These are phyloP conservation scores for Bothrops jararaca DNA, from an alignment of 2,113 vertebrate genomes.

Conservation along the genomic window DNA sequence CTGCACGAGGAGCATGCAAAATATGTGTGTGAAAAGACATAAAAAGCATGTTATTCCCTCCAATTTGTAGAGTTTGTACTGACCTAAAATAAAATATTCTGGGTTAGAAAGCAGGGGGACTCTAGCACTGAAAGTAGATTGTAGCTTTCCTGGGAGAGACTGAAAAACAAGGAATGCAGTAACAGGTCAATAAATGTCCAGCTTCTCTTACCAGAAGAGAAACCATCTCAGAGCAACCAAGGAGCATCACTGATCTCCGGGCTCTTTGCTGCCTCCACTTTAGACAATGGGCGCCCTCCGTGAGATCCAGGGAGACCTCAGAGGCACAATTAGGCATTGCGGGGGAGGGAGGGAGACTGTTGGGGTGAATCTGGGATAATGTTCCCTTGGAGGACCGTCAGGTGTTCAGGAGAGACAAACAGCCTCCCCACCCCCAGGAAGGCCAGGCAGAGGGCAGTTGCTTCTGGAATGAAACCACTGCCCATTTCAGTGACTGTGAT, in stretches of 20 bases:
- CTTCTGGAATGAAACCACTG: background rate
- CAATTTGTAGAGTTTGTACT: conserved; percentile 33
- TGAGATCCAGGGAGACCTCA: background rate
- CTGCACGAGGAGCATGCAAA: background rate
- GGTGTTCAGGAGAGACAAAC: background rate
- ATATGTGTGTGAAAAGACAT: background rate
- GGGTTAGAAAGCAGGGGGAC: conserved; percentile 36
- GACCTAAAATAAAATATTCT: conserved; percentile 40
- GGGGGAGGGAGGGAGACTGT: accelerated
- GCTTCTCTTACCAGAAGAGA: conserved; percentile 53
- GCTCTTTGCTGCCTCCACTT: conserved; percentile 23
- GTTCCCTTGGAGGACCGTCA: background rate
- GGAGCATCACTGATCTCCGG: conserved; percentile 57
- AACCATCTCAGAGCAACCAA: conserved; percentile 54
- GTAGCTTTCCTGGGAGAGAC: conserved; percentile 66
- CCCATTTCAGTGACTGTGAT: background rate
- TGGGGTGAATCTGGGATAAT: background rate
- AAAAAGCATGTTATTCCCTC: background rate
- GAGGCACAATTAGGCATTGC: background rate
- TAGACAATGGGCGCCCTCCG: background rate
- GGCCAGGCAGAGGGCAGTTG: background rate
- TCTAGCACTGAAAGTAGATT: conserved; percentile 48
- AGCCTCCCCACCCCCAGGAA: background rate
- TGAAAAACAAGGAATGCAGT: conserved; percentile 62
- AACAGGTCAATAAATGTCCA: conserved; percentile 45